A percentile compares a stretch with the other conserved stretches of the same genome.
Conservation (phyloP, 2,888 invertebrate genomes). For the Oligia fasciuncula region DNA sequence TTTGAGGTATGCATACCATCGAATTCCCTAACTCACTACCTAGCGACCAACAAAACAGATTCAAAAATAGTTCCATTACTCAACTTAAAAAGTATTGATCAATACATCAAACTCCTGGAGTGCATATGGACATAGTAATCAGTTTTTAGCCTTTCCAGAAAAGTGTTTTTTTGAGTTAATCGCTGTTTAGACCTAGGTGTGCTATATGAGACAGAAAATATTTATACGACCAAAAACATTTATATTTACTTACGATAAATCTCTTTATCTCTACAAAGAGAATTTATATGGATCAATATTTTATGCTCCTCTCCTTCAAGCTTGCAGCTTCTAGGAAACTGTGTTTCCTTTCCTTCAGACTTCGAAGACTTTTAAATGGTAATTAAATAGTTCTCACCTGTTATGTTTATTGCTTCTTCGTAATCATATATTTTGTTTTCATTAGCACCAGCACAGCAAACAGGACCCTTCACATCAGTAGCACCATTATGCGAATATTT, state of each 20-base stretch:
- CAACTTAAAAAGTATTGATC: too few species aligned
- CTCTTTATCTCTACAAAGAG: neutral
- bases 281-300: neutral
- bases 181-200: too few species aligned
- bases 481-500: constrained; percentile 1
- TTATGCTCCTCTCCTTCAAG: neutral
- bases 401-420: constrained; percentile 73
- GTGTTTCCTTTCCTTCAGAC: too few species aligned
- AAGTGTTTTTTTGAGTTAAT: too few species aligned
- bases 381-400: constrained; percentile 62
- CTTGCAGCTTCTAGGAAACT: neutral
- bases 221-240: neutral
- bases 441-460: neutral
- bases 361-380: neutral
- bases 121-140: too few species aligned
- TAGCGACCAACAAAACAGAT: too few species aligned
- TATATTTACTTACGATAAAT: neutral
- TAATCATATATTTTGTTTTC: constrained; percentile 62
- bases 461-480: neutral
- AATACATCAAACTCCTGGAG: too few species aligned
- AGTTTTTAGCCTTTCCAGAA: too few species aligned
- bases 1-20: too few species aligned
- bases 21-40: too few species aligned
- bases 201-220: neutral
- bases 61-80: too few species aligned